Base-by-base conservation (phyloP, 2,888 invertebrate species). In the Dorcus hopei region DNA sequence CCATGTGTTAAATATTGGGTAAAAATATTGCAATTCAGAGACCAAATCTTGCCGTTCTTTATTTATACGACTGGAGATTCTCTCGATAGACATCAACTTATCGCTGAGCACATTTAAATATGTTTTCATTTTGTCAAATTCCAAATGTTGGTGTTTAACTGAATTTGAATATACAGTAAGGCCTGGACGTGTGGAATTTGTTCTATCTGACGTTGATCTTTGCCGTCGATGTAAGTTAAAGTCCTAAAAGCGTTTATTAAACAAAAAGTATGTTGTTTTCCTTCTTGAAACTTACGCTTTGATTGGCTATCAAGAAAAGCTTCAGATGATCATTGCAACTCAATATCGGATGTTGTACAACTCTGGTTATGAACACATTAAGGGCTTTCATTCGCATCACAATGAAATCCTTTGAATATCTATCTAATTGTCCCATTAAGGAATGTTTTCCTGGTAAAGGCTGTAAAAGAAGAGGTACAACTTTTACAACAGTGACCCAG, bases 391-490 rank as follows among this genome's bases (percentile, higher is more conserved):
- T 87, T 68, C 89, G 78, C 38, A 84, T 81, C 59, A 85, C 76
- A 48, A 89, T 84, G 73, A 89, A 89, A 68, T 87, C 87, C 72
- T 85, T 84, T 61, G 87, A 87, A 73, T 88, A 89, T 60, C 88
- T 81, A 74, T 88, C 88, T 62, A 89, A 73, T 69, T 88, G 85
- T 9, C 83, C 86, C 53, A 87, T 79, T 43, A 89, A 71, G 8
- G 86, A 84, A 73, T 89, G 88, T 72, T 88, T 88, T 55, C 84
- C 87, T 56, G 89, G 88, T 70, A 89, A 78, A 23, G 88, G 87
- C 87, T 88, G 70, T 42, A 80, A 79, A 59, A 69, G 6, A 43
- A 26, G 51, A 75, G 71, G 9, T 54, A n/a, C 48, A 53, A 42
- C 38, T 14, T 14, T 14, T 14, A 14, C 14, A 14, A 14, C 14